Percentiles rank a stretch among this genome's conserved stretches.
Evolutionary conservation across 2,113 vertebrate species (phyloP).

Genomic region (Hippocampus barbouri): DNA sequence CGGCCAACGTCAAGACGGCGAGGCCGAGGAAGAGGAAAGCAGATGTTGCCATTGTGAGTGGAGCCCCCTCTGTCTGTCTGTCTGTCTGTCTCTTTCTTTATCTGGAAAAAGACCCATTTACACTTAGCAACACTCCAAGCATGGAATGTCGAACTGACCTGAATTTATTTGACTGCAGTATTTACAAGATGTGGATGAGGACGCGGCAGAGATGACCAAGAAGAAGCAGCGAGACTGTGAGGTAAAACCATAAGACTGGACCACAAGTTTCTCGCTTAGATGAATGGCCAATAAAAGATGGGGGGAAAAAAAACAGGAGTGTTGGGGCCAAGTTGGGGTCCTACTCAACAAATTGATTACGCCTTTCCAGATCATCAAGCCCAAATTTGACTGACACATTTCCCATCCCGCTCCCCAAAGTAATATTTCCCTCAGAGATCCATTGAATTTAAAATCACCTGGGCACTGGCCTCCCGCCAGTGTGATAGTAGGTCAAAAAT

Average conservation of each 20-base stretch:
- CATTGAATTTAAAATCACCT: no score
- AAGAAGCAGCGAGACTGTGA: constrained; percentile 75
- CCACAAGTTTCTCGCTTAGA: no score
- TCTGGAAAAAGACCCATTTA: neutral
- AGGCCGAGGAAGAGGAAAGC: constrained; percentile 91
- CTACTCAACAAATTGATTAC: no score
- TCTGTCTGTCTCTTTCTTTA: neutral
- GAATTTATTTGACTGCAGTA: constrained; percentile 64
- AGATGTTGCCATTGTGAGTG: constrained; percentile 89
- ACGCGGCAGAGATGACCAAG: constrained; percentile 73
- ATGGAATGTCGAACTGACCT: neutral
- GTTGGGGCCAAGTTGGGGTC: no score
- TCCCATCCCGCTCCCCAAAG: no score
- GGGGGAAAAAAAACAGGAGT: no score
- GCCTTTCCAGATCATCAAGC: no score
- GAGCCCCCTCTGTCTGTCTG: neutral
- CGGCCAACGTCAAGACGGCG: constrained; percentile 42
- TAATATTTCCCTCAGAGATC: no score
- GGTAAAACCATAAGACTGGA: constrained; percentile 61
- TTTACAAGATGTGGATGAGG: constrained; percentile 87
- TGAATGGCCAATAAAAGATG: neutral
- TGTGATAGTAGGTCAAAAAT: no score
- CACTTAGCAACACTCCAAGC: neutral
- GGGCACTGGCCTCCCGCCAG: no score
- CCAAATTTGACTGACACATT: no score